Base-by-base conservation (phyloP, 1,140 invertebrate genomes). In the Apis mellifera region DNA sequence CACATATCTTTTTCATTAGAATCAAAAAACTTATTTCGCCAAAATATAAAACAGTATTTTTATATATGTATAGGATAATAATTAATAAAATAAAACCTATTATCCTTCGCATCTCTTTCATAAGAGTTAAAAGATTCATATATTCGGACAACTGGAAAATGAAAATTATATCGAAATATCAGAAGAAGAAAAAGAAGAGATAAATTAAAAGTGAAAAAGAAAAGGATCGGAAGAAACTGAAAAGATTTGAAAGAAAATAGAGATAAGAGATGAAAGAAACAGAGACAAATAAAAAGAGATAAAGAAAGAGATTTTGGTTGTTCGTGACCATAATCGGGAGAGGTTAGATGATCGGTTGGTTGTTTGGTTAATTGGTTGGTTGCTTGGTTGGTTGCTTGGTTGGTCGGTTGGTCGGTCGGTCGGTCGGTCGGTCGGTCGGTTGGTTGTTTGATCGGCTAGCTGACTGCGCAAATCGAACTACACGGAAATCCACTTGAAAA, bases 401-500 rank as follows among this genome's bases (percentile, higher is more conserved):
- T 88, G 88, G 81, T 72, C 85, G 84, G 89, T 85, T 88, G 87
- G 82, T 73, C 84, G 84, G 89, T 89, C 92, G 82, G 81, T 62
- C 26, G 13, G 88, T 89, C 92, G 82, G 86, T 86, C 88, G 87
- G 84, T 84, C 89, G 88, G 81, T 13, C 13, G 52, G 17, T 9
- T 2, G 80, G 89, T 89, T 93, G 79, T 84, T 85, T 88, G 86
- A 84, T 85, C 89, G 89, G 82, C 77, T 86, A 85, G 89, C 90
- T 93, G 82, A 84, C 87, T 88, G 88, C 80, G 78, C 83, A 86
- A 88, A 91, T 92, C 90, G 89, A 92, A 87, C 86, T 90, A 92
- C 92, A 93, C 92, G 92, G 92, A 93, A 93, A 93, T 91, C 89
- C 87, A 92, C 89, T 92, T 93, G 92, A 93, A 93, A 93, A 92